Evolutionary conservation across 2,888 invertebrate species (phyloP).

Genomic region (Masnerella sp.): DNA sequence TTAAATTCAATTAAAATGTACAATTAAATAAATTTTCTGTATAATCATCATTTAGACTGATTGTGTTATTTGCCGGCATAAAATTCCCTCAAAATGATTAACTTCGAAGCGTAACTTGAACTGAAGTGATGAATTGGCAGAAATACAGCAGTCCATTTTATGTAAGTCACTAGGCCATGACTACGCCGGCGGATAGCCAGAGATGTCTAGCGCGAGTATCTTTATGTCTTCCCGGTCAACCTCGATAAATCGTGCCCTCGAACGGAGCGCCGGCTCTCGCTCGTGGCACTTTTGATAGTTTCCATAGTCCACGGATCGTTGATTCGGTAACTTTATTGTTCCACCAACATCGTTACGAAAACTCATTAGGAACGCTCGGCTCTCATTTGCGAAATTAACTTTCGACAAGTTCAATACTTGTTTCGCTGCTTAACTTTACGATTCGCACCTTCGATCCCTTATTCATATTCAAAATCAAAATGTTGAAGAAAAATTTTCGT

Average conservation of each 20-base stretch:
- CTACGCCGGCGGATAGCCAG: slow-evolving; percentile 39
- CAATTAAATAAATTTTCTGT: too few relatives aligned
- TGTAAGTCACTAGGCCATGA: slow-evolving; percentile 60
- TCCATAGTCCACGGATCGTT: slow-evolving; percentile 42
- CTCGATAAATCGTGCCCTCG: slow-evolving; percentile 46
- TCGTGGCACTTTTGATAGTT: slow-evolving; percentile 36
- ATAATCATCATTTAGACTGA: too few relatives aligned
- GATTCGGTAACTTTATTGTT: slow-evolving; percentile 46
- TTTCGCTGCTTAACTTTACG: slow-evolving; percentile 32
- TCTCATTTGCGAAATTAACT: slow-evolving; percentile 17
- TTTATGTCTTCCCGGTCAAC: slow-evolving; percentile 53
- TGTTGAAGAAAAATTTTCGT: too few relatives aligned
- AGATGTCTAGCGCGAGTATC: slow-evolving; percentile 36
- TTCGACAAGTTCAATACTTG: slow-evolving; percentile 15
- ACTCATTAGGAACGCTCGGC: slow-evolving; percentile 25
- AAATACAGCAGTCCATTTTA: slow-evolving; percentile 43
- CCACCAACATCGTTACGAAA: slow-evolving; percentile 40
- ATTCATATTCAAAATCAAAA: too few relatives aligned
- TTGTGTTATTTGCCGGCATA: too few relatives aligned
- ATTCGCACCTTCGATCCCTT: background rate
- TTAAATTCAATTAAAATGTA: too few relatives aligned
- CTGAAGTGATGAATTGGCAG: slow-evolving; percentile 50
- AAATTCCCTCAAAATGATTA: slow-evolving; percentile 6
- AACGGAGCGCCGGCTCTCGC: slow-evolving; percentile 23
- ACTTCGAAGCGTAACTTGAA: slow-evolving; percentile 4